A percentile compares a stretch with the other conserved stretches of the same genome.
Evolutionary conservation across 1,140 invertebrate genomes (phyloP).

Genomic region (Hydropsyche tenuis): DNA sequence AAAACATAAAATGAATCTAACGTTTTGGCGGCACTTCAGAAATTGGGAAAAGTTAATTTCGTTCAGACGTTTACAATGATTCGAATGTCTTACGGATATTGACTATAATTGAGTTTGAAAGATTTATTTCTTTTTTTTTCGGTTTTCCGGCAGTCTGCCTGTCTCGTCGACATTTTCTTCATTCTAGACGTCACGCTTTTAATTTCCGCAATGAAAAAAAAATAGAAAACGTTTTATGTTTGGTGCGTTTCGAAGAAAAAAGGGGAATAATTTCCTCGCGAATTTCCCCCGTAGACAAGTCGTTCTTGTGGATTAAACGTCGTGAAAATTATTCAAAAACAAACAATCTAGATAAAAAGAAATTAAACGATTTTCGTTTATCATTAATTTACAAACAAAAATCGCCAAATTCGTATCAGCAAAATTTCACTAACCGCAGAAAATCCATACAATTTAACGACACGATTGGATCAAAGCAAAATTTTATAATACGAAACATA

Average conservation of each 20-base stretch:
- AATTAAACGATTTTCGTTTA: too few relatives aligned
- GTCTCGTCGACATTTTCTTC: conserved; percentile 16
- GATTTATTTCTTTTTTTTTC: conserved; percentile 20
- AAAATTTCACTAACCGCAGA: too few relatives aligned
- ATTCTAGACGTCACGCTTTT: conserved; percentile 34
- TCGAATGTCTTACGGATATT: conserved; percentile 7
- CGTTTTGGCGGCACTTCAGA: background rate
- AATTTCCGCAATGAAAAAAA: conserved; percentile 33
- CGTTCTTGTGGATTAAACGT: too few relatives aligned
- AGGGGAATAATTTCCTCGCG: conserved; percentile 27
- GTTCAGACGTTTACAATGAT: background rate
- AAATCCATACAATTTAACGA: too few relatives aligned
- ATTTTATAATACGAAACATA: too few relatives aligned
- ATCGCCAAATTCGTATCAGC: too few relatives aligned
- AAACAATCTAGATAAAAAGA: too few relatives aligned
- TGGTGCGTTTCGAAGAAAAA: background rate
- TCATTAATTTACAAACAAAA: too few relatives aligned
- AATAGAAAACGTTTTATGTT: conserved; percentile 7
- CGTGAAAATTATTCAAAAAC: too few relatives aligned
- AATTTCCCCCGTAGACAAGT: conserved; percentile 6
- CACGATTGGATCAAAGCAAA: too few relatives aligned
- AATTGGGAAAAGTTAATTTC: background rate
- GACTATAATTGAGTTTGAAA: conserved; percentile 17
- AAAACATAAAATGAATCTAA: background rate
- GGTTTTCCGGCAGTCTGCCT: background rate